Conservation (phyloP, 2,797 vertebrate genomes). For the Pangasius macronema region DNA sequence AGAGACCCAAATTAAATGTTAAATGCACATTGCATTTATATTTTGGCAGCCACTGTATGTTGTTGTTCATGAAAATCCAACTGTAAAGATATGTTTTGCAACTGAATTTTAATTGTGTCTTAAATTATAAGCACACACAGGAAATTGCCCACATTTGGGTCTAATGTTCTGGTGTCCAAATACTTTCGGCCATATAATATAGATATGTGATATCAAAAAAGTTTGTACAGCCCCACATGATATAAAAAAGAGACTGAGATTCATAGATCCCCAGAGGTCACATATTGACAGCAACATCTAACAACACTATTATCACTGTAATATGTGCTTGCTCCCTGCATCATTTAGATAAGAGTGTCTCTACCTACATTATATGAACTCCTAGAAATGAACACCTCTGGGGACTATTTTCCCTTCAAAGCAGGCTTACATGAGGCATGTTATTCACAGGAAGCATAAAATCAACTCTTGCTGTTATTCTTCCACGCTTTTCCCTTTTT, state of each 20-base stretch:
- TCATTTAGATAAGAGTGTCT: not conserved
- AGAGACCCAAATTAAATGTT: too few species aligned
- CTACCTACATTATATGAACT: not conserved
- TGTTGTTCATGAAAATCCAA: too few species aligned
- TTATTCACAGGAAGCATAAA: not conserved
- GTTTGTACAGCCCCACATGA: not conserved
- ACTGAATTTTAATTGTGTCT: too few species aligned
- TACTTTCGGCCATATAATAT: not conserved
- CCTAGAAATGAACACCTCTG: not conserved
- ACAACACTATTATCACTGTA: not conserved
- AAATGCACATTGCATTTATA: too few species aligned
- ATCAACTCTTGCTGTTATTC: not conserved
- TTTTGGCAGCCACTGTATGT: too few species aligned
- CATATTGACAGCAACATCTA: not conserved
- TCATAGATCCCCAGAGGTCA: not conserved
- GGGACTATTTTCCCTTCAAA: not conserved
- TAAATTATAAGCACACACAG: too few species aligned
- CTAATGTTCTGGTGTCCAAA: not conserved
- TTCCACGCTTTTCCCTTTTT: too few species aligned
- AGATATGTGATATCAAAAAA: not conserved
- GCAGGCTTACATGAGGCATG: not conserved
- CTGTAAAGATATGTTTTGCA: too few species aligned
- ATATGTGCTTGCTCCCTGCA: not conserved
- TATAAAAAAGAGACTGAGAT: not conserved
- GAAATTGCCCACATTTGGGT: not conserved